Conservation (phyloP, 2,113 vertebrate species). For the Prochilodus magdalenae region DNA sequence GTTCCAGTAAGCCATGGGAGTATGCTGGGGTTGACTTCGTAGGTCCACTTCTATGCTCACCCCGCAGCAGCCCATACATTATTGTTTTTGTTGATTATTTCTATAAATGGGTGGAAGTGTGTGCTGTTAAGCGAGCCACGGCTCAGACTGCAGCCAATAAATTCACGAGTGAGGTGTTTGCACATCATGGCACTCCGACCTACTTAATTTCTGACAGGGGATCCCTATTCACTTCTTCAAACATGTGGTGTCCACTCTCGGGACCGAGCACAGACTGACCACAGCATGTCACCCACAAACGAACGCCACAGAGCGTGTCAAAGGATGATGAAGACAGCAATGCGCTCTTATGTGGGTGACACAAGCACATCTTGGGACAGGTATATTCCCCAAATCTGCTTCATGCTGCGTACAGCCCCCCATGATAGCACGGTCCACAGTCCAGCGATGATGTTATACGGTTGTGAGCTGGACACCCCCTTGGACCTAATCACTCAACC, state of each 20-base stretch:
- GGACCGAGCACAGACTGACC: constrained; percentile 18
- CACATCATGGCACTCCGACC: background rate
- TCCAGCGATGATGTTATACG: too few species aligned
- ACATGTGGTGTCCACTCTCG: background rate
- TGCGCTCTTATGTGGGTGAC: constrained; percentile 1
- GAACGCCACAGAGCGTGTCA: background rate
- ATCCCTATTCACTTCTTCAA: constrained; percentile 28
- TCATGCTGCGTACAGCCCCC: constrained; percentile 4
- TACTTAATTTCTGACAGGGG: constrained; percentile 31
- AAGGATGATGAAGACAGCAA: background rate
- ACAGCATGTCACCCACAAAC: constrained; percentile 32
- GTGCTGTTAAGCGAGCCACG: background rate
- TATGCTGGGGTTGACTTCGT: background rate
- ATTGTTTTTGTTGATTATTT: constrained; percentile 23
- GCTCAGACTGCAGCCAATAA: background rate
- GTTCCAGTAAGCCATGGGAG: background rate
- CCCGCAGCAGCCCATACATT: background rate
- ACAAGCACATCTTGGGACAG: background rate
- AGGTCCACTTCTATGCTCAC: background rate
- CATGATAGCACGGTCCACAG: constrained; percentile 1
- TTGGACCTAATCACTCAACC: too few species aligned
- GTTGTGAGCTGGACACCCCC: too few species aligned
- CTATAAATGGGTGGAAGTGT: background rate
- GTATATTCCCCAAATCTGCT: constrained; percentile 29
- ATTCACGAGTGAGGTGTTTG: background rate